phyloP scores from a whole-genome alignment of 2,113 vertebrate genomes.

The Brachionichthys hirsutus region DNA sequence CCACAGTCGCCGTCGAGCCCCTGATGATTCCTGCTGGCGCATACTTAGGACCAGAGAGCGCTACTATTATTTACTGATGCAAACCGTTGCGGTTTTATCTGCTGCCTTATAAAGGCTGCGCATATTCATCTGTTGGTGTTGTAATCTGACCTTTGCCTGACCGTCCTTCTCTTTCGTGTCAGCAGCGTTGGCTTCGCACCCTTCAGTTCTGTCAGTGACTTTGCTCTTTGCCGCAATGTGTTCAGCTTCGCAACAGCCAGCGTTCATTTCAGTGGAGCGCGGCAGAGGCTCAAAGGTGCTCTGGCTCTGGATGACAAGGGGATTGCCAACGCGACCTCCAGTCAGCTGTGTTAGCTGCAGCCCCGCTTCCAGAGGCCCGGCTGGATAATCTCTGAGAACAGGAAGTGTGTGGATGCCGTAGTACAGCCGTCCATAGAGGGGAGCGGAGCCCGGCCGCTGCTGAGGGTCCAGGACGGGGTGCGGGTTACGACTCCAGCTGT shows the following conservation, averaged over 20 bases:
- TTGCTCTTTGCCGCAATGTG: conserved; percentile 34
- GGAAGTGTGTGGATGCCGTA: conserved; percentile 77
- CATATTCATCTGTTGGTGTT: background rate
- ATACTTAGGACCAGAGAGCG: too few relatives aligned
- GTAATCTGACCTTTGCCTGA: conserved; percentile 55
- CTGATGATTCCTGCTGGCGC: too few relatives aligned
- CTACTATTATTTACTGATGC: background rate
- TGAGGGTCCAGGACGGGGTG: conserved; percentile 53
- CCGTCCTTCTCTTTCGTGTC: conserved; percentile 46
- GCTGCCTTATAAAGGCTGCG: background rate
- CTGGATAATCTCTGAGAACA: conserved; percentile 71
- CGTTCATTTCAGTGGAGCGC: conserved; percentile 31
- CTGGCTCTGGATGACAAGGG: conserved; percentile 60
- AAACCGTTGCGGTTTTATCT: background rate
- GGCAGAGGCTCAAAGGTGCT: conserved; percentile 50
- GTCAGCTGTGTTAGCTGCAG: conserved; percentile 67
- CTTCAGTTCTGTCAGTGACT: conserved; percentile 32
- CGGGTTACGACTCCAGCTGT: conserved; percentile 70
- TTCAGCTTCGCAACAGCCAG: conserved; percentile 33
- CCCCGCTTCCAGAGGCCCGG: conserved; percentile 62
- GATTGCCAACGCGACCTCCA: conserved; percentile 28
- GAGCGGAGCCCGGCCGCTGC: conserved; percentile 67
- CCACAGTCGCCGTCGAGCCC: too few relatives aligned
- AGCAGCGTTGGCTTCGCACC: conserved; percentile 40
- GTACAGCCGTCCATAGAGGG: conserved; percentile 73